phyloP scores from a whole-genome alignment of 2,113 vertebrate genomes.

The Edolisoma coerulescens region DNA sequence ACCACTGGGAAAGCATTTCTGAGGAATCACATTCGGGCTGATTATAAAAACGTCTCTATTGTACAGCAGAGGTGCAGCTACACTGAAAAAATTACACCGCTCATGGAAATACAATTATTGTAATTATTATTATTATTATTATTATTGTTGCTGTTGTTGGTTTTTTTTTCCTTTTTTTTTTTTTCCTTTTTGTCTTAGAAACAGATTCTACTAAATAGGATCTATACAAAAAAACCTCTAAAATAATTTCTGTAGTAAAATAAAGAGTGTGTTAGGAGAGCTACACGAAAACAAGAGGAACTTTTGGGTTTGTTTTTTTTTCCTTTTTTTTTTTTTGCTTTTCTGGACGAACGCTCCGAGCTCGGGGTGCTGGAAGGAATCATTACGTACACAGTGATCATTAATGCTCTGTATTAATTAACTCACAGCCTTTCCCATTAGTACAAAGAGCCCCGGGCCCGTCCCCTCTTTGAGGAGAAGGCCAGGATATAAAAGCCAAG shows the following conservation, averaged over 20 bases:
- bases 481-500: slow-evolving; percentile 77
- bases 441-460: slow-evolving; percentile 74
- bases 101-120: slow-evolving; percentile 75
- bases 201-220: slow-evolving; percentile 81
- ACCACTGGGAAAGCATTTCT: slow-evolving; percentile 34
- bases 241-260: slow-evolving; percentile 86
- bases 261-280: slow-evolving; percentile 82
- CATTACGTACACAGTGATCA: slow-evolving; percentile 78
- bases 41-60: slow-evolving; percentile 81
- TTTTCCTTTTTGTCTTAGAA: slow-evolving; percentile 65
- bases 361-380: slow-evolving; percentile 64
- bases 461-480: slow-evolving; percentile 78
- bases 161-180: not conserved
- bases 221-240: slow-evolving; percentile 83
- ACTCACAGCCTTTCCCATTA: slow-evolving; percentile 78
- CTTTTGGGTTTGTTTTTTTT: too few relatives aligned
- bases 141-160: not conserved
- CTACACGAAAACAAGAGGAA: slow-evolving; percentile 66
- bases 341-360: slow-evolving; percentile 69
- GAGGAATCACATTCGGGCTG: slow-evolving; percentile 78
- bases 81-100: slow-evolving; percentile 84
- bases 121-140: not conserved
- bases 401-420: slow-evolving; percentile 77
- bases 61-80: slow-evolving; percentile 81
- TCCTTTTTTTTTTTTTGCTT: slow-evolving; percentile 41